These are phyloP conservation scores for Tridacna crocea DNA, from an alignment of 2,888 invertebrate species.

Conservation along the genomic window DNA sequence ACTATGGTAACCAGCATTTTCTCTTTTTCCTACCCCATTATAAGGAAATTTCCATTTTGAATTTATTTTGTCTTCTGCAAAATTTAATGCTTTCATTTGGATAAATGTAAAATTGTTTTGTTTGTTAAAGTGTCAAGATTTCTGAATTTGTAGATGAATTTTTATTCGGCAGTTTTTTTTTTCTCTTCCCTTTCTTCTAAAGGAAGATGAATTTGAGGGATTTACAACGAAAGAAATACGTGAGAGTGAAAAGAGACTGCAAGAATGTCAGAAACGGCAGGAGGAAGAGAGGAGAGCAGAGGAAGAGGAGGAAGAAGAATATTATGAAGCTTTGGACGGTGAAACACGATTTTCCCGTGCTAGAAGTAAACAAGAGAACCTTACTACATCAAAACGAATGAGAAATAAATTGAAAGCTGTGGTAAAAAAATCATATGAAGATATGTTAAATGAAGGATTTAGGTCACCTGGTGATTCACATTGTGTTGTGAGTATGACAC, in stretches of 20 bases:
- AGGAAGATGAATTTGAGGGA: slow-evolving; percentile 81
- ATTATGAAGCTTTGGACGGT: not conserved
- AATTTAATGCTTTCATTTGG: no score
- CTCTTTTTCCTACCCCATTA: no score
- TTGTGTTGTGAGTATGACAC: slow-evolving; percentile 47
- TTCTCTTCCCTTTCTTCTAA: not conserved
- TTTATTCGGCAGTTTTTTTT: not conserved
- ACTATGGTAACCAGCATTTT: no score
- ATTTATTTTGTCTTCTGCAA: no score
- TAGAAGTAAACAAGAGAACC: slow-evolving; percentile 28
- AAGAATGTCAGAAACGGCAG: slow-evolving; percentile 42
- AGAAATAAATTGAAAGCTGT: slow-evolving; percentile 60
- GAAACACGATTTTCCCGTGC: slow-evolving; percentile 22
- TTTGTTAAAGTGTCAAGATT: no score
- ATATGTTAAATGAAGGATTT: slow-evolving; percentile 59
- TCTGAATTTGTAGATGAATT: no score
- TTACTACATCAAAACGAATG: slow-evolving; percentile 61
- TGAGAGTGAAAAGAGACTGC: slow-evolving; percentile 64
- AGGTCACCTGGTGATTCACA: slow-evolving; percentile 59
- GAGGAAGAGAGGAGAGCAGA: slow-evolving; percentile 30
- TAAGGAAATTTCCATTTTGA: no score
- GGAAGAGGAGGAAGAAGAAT: not conserved
- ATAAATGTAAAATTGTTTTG: no score
- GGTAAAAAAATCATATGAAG: slow-evolving; percentile 64
- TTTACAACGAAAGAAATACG: slow-evolving; percentile 73